Evolutionary conservation across 2,797 vertebrate genomes (phyloP), one percentile per base, ranked within the genome.

Genomic region (Schizopygopsis malacanthus): DNA sequence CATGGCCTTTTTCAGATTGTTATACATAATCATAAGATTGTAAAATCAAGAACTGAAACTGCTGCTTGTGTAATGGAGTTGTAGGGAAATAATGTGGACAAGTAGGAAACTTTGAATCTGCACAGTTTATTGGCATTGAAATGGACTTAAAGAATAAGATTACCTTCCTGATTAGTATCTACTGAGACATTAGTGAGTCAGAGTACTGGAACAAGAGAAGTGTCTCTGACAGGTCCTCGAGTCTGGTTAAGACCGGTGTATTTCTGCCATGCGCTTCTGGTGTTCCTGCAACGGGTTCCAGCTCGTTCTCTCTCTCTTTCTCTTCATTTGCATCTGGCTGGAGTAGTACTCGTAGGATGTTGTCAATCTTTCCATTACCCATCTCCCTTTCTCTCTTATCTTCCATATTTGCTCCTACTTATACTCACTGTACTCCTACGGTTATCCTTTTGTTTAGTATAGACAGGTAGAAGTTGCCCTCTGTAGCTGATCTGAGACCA

Each of bases 321-420:
- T 73, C 43, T 65, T 43, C 43, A 28, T 97, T 92, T 96, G 96
- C 96, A 96, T 97, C 92, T 92, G 94, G 95, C 94, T 90, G 95
- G 95, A 93, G 94, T 93, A 91, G 96, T 94, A 93, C 92, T 94
- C 94, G 95, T 95, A 94, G 90, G 86, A 89, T 91, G 89, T 83
- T 91, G 87, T 83, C 80, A 56, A 85, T 88, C 69, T 77, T 41
- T 43, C 72, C 77, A 79, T 78, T 71, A 72, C 73, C 43, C 56
- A 65, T 81, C 28, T 52, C 83, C 78, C 89, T 83, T 10, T 81
- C 88, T 86, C 84, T 86, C 88, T 87, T 89, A 88, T 89, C 88
- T 88, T 85, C 82, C 91, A 92, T 88, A 87, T 54, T 80, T 84
- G 45, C 65, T 52, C 63, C 67, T 75, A 61, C 33, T 70, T 82